Conservation (phyloP, 2,797 vertebrate species). For the Gambelia wislizenii region DNA sequence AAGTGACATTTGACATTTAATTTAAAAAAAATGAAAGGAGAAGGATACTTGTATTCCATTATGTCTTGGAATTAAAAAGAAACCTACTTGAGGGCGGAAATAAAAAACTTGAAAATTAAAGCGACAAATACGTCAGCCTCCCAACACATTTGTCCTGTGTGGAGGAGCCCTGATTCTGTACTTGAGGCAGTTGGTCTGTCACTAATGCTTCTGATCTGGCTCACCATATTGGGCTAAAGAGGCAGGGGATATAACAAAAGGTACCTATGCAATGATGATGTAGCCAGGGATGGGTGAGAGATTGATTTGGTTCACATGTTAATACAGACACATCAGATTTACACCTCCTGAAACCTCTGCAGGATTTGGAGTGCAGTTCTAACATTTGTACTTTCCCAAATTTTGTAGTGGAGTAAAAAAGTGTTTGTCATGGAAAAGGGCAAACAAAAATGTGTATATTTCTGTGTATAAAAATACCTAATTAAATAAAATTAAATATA, state of each 20-base stretch:
- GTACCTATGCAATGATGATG: not conserved
- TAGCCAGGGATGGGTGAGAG: not conserved
- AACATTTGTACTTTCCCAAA: not conserved
- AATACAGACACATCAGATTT: too few species aligned
- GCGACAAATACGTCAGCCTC: not conserved
- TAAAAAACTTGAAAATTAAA: too few species aligned
- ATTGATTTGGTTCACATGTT: not conserved
- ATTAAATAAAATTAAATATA: too few species aligned
- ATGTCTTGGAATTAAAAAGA: too few species aligned
- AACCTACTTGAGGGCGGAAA: too few species aligned
- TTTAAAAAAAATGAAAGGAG: too few species aligned
- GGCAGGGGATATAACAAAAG: not conserved
- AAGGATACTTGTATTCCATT: too few species aligned
- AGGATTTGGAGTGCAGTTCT: too few species aligned
- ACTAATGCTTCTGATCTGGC: too few species aligned
- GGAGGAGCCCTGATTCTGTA: not conserved
- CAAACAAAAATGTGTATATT: not conserved
- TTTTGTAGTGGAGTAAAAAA: not conserved
- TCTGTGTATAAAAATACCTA: too few species aligned
- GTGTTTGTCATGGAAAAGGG: not conserved
- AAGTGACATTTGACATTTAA: too few species aligned
- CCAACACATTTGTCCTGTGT: not conserved
- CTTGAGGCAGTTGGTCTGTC: not conserved
- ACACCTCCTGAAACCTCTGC: too few species aligned
- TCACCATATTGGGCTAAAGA: not conserved